Evolutionary conservation across 2,113 vertebrate genomes (phyloP).

Genomic region (Scolopax mira): DNA sequence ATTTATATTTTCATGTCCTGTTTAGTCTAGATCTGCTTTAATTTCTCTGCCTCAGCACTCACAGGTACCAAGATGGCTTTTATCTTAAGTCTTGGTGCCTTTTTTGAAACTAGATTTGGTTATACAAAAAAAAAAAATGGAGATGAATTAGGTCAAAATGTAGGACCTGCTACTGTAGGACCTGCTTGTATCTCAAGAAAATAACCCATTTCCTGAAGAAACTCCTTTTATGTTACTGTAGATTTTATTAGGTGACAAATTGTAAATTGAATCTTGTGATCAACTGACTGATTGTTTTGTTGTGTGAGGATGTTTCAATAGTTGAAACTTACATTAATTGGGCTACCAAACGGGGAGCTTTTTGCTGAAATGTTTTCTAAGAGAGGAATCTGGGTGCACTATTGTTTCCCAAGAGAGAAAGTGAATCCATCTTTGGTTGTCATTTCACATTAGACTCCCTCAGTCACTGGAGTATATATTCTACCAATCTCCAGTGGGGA

Average conservation of each 20-base stretch:
- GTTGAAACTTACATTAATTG: rapidly evolving
- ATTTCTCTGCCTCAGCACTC: neutral
- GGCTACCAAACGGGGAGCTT: rapidly evolving
- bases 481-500: neutral
- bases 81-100: neutral
- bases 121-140: no score
- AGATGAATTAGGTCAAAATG: neutral
- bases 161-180: neutral
- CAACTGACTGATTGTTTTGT: neutral
- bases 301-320: neutral
- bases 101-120: neutral
- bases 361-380: neutral
- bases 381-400: neutral
- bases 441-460: neutral
- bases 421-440: neutral
- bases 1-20: neutral
- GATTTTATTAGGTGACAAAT: neutral
- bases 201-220: neutral
- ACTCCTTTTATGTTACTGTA: neutral
- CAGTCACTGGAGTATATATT: neutral
- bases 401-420: neutral
- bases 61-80: neutral
- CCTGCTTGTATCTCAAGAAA: neutral
- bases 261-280: neutral
- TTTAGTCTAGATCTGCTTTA: neutral